phyloP scores from a whole-genome alignment of 2,888 invertebrate species.

The Rhagophthalmus giganteus region DNA sequence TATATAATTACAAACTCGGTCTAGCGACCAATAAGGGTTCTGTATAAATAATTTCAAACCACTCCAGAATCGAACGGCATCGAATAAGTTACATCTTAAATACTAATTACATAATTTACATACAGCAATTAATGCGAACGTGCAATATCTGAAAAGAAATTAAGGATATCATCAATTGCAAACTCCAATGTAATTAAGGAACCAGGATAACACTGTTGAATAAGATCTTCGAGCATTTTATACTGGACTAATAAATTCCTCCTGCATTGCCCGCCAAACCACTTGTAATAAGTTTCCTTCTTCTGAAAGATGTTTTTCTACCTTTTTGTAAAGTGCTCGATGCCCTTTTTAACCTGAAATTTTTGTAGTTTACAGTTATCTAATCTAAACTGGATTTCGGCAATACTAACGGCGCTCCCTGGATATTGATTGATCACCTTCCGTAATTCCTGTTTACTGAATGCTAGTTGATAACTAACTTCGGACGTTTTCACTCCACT shows the following conservation, averaged over 20 bases:
- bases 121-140: constrained; percentile 73
- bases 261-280: constrained; percentile 99
- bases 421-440: constrained; percentile 95
- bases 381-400: background rate
- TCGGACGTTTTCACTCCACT: constrained; percentile 95
- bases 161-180: constrained; percentile 91
- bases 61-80: no score
- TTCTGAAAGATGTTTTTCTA: constrained; percentile 96
- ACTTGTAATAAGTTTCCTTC: constrained; percentile 93
- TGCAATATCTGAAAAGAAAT: constrained; percentile 98
- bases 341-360: constrained; percentile 84
- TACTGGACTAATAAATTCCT: constrained; percentile 98
- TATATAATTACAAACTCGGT: no score
- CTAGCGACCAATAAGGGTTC: background rate
- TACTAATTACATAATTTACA: no score
- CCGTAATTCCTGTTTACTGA: constrained; percentile 93
- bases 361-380: background rate
- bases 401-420: constrained; percentile 59
- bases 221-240: constrained; percentile 87
- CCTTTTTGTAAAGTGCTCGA: constrained; percentile 90
- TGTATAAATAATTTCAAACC: constrained; percentile 10
- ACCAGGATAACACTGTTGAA: constrained; percentile 94
- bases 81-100: no score
- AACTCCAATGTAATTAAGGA: constrained; percentile 93
- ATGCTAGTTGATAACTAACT: constrained; percentile 96